Base-by-base conservation (phyloP, 2,888 invertebrate genomes). In the Latheticus oryzae region DNA sequence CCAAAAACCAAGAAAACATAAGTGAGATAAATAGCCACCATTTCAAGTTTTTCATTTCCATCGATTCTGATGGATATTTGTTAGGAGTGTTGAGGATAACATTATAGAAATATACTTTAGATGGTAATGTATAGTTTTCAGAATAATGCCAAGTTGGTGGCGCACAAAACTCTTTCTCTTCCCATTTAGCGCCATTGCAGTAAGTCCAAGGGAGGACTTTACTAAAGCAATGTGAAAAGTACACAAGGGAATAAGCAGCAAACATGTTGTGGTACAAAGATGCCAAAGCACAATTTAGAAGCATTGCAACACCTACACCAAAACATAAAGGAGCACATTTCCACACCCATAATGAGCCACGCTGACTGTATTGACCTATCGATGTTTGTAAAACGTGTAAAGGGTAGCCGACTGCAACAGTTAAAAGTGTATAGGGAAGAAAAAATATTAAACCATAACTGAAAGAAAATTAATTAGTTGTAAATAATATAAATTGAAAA, bases 281-380 rank as follows among this genome's bases (percentile, higher is more conserved):
- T 0, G 78, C 76, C 58, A 78, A 73, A 40, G 74, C 63, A 47
- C 79, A 76, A 2, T 72, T 71, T 0, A 71, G 21, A 3, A 82
- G 33, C 81, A 81, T 81, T 1, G 80, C 72, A 60, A 78, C 73
- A 0, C 81, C 81, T 1, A 81, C 60, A 4, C 81, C 82, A 78
- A 81, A 75, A 21, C 78, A 77, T 45, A 79, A 58, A 1, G 82
- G 82, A 9, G 79, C 74, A 40, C 81, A 55, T 58, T 82, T 80
- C 82, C 82, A 82, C 47, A 81, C 79, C 15, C 74, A 77, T 2
- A 82, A 45, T 1, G 80, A 78, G 0, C 80, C 77, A 53, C 80
- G 80, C 70, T 74, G 80, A 0, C 81, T 79, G 1, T 79, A 76
- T 1, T 78, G 78, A 0, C 81, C 82, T 11, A 82, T 38, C 0